Percentiles rank a stretch among this genome's conserved stretches.
These are phyloP conservation scores for Drosophila guanche DNA, from an alignment of 1,140 invertebrate species.

Conservation along the genomic window DNA sequence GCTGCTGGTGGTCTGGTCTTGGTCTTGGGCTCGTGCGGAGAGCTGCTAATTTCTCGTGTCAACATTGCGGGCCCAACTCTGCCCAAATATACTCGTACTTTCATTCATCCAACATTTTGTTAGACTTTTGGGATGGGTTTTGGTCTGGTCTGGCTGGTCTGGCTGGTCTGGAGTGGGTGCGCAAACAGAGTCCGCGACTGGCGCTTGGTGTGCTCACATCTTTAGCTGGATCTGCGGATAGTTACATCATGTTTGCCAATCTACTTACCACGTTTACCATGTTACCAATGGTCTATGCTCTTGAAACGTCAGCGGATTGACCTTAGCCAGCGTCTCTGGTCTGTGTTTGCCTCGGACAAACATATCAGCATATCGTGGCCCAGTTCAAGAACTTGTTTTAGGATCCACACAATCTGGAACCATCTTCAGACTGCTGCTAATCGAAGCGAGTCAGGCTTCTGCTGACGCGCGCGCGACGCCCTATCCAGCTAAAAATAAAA, in stretches of 20 bases:
- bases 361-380: background rate
- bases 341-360: constrained; percentile 8
- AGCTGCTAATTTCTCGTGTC: constrained; percentile 62
- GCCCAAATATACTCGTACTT: constrained; percentile 61
- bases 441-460: constrained; percentile 11
- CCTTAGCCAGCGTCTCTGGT: constrained; percentile 38
- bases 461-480: constrained; percentile 10
- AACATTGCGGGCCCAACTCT: constrained; percentile 35
- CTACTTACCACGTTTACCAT: constrained; percentile 50
- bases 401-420: too few relatives aligned
- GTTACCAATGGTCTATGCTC: constrained; percentile 42
- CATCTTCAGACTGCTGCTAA: constrained; percentile 21
- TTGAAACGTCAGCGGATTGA: constrained; percentile 61
- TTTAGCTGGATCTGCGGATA: constrained; percentile 42
- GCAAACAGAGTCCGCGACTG: background rate
- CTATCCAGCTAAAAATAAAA: constrained; percentile 18
- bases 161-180: constrained; percentile 11
- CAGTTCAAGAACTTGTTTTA: background rate
- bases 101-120: constrained; percentile 64
- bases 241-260: constrained; percentile 71
- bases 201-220: constrained; percentile 47
- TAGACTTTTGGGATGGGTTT: constrained; percentile 59
- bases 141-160: background rate
- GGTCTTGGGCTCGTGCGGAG: constrained; percentile 55
- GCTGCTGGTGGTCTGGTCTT: constrained; percentile 17